These are phyloP conservation scores for Phalacrocorax aristotelis DNA, from an alignment of 2,113 vertebrate genomes.

Conservation along the genomic window DNA sequence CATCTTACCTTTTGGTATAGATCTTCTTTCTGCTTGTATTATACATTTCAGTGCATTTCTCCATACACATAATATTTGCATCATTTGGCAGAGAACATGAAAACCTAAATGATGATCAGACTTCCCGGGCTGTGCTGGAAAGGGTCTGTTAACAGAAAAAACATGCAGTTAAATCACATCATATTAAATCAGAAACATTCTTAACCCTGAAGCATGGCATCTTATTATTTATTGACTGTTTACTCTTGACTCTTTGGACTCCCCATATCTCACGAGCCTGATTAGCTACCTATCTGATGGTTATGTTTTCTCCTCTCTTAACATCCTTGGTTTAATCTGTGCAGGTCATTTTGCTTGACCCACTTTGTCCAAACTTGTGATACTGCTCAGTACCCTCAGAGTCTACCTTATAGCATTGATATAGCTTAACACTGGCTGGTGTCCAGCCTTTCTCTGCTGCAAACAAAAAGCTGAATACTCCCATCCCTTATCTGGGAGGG, in stretches of 20 bases:
- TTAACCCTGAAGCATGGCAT: not conserved
- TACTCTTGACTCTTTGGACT: not conserved
- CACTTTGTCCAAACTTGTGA: not conserved
- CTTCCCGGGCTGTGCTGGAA: not conserved
- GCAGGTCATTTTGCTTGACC: not conserved
- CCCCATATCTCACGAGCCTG: not conserved
- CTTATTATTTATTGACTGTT: slow-evolving; percentile 30
- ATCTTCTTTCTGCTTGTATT: not conserved
- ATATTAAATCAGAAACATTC: slow-evolving; percentile 11
- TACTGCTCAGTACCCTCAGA: not conserved
- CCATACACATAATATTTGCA: not conserved
- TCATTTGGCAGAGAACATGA: slow-evolving; percentile 18
- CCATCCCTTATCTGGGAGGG: slow-evolving; percentile 30
- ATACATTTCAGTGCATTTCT: not conserved
- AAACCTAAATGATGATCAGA: slow-evolving; percentile 6
- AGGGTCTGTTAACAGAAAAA: slow-evolving; percentile 4
- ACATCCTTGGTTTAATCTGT: not conserved
- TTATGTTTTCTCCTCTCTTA: not conserved
- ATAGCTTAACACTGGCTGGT: not conserved
- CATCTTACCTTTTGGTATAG: not conserved
- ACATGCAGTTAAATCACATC: not conserved
- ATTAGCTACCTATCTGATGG: not conserved
- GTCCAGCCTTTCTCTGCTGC: not conserved
- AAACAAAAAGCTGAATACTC: slow-evolving; percentile 28
- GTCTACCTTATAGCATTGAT: not conserved